phyloP scores from a whole-genome alignment of 2,797 vertebrate genomes.

The Odontamblyopus lacepedii region DNA sequence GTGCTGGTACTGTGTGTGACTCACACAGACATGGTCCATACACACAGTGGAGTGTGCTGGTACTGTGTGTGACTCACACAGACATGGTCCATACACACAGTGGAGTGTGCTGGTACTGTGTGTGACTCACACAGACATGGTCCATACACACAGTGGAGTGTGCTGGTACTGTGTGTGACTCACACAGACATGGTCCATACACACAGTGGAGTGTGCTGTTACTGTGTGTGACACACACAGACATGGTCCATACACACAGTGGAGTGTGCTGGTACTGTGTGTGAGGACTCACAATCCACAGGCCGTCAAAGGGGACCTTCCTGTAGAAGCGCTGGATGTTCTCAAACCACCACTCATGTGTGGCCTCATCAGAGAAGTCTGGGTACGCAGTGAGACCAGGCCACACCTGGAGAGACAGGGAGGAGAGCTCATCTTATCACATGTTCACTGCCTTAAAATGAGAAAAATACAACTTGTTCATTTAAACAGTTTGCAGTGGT shows the following conservation, averaged over 20 bases:
- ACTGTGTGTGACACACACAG: no score
- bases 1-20: conserved; percentile 29
- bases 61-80: conserved; percentile 67
- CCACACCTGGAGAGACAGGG: conserved; percentile 81
- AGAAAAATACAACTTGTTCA: no score
- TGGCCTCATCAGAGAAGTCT: conserved; percentile 83
- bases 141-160: no score
- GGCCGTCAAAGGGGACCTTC: conserved; percentile 82
- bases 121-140: conserved; percentile 67
- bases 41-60: no score
- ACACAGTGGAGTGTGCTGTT: no score
- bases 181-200: no score
- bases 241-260: no score
- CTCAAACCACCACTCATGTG: conserved; percentile 88
- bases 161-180: conserved; percentile 43
- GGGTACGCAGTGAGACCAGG: conserved; percentile 86
- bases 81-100: no score
- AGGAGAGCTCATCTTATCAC: no score
- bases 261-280: not conserved
- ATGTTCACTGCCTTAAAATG: no score
- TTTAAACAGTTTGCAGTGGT: no score
- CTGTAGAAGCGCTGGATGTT: conserved; percentile 82
- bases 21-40: conserved; percentile 58
- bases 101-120: not conserved
- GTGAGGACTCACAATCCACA: conserved; percentile 86